These are phyloP conservation scores for Macroramphosus scolopax DNA, from an alignment of 2,797 vertebrate species.

Conservation along the genomic window DNA sequence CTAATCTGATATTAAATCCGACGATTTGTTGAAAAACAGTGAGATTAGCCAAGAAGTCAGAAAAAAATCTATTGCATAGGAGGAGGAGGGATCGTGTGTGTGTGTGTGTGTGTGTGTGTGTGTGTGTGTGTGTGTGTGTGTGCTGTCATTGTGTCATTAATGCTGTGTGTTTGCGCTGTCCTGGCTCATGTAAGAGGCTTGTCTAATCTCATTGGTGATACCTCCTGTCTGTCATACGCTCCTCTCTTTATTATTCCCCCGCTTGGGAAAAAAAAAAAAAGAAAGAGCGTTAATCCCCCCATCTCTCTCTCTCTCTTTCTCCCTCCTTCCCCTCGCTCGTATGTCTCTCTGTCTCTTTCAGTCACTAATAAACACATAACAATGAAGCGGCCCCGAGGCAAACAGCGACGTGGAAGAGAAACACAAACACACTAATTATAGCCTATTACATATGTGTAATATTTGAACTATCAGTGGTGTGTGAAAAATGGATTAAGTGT, in stretches of 20 bases:
- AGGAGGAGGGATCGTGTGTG: conserved; percentile 52
- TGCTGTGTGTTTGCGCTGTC: conserved; percentile 90
- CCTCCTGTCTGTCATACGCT: conserved; percentile 83
- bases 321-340: no score
- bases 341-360: conserved; percentile 74
- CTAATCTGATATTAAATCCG: conserved; percentile 99
- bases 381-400: conserved; percentile 72
- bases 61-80: conserved; percentile 77
- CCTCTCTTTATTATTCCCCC: conserved; percentile 81
- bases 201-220: conserved; percentile 96
- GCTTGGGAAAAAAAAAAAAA: conserved; percentile 47
- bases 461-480: conserved; percentile 71
- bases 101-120: conserved; percentile 38
- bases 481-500: conserved; percentile 70
- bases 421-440: conserved; percentile 79
- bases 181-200: conserved; percentile 94
- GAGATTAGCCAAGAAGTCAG: conserved; percentile 96
- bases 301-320: conserved; percentile 50
- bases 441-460: conserved; percentile 74
- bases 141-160: conserved; percentile 89
- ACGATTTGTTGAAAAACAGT: conserved; percentile 98
- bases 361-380: conserved; percentile 79
- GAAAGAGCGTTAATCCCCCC: conserved; percentile 59
- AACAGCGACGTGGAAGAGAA: conserved; percentile 64
- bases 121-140: conserved; percentile 57